Evolutionary conservation across 2,888 invertebrate species (phyloP), one percentile per base, ranked within the genome.

Genomic region (Seira ritae): DNA sequence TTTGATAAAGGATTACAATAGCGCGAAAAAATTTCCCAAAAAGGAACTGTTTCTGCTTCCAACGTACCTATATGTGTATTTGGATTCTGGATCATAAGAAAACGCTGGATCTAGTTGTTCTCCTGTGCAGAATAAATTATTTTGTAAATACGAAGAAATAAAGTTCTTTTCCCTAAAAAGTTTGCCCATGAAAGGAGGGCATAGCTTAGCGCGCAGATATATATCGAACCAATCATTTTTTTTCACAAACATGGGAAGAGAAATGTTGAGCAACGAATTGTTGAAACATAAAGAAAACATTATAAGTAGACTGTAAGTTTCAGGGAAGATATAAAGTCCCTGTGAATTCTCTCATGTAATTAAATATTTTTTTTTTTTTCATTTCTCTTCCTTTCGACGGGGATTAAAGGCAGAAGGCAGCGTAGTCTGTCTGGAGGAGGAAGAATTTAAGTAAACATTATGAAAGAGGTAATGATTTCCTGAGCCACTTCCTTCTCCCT

Each of bases 261-360:
- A 55, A 55, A 3, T 2, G 31, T 31, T 31, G 31, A 31, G 31
- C 2, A 31, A 31, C 31, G 31, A 31, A 31, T 31, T 31, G 31
- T 31, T 31, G 31, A 31, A 31, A 31, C 31, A 31, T 31, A 31
- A 31, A 31, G 31, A 31, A 8, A 8, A 31, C 31, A 4, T 2
- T 31, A 31, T 31, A 8, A 31, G 31, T 31, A n/a, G n/a, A n/a
- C n/a, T n/a, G n/a, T n/a, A 31, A 31, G 31, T 31, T 31, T 17
- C 12, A 55, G 55, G 12, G 17, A 55, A 55, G 3, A 55, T 55
- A 55, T 2, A 55, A 17, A 55, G 17, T 74, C 69, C 80, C 31
- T 73, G 67, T 62, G 74, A 80, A 81, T 81, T 81, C 80, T 74
- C 80, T 50, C 65, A 31, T 65, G 80, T 81, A 81, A 81, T 81